Percentiles rank a stretch among this genome's conserved stretches.
Conservation (phyloP, 2,113 vertebrate species). For the Hassar affinis region DNA sequence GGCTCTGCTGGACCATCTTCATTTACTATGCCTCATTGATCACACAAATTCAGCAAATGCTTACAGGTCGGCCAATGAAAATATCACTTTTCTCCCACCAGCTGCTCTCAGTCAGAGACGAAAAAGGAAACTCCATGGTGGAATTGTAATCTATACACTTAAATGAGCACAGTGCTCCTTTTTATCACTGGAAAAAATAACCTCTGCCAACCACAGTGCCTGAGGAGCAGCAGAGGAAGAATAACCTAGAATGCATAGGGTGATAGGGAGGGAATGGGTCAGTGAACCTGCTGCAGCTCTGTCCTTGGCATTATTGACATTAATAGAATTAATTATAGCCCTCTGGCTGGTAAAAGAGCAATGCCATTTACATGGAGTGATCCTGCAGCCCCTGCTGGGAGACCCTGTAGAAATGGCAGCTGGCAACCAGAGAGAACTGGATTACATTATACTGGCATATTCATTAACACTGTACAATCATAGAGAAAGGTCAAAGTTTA, state of each 20-base stretch:
- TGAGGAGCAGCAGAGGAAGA: constrained; percentile 38
- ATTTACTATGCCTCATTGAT: constrained; percentile 46
- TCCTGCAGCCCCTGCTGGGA: constrained; percentile 52
- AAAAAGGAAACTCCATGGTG: constrained; percentile 31
- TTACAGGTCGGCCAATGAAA: constrained; percentile 31
- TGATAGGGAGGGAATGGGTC: constrained; percentile 45
- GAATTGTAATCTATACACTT: constrained; percentile 45
- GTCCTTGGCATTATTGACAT: constrained; percentile 67
- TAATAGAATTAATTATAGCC: constrained; percentile 67
- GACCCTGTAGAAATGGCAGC: constrained; percentile 49
- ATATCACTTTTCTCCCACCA: constrained; percentile 25
- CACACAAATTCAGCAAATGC: constrained; percentile 37
- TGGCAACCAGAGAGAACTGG: constrained; percentile 38
- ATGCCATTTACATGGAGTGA: constrained; percentile 66
- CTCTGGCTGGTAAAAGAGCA: constrained; percentile 58
- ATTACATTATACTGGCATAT: constrained; percentile 37
- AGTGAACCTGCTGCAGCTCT: constrained; percentile 58
- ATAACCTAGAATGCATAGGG: constrained; percentile 49
- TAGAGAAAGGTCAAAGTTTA: constrained; percentile 30
- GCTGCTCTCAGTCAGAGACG: constrained; percentile 30
- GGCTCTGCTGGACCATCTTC: constrained; percentile 42
- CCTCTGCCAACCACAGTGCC: constrained; percentile 25
- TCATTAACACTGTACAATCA: constrained; percentile 27
- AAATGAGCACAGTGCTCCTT: not conserved
- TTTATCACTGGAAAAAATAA: constrained; percentile 44